Conservation (phyloP, 2,888 invertebrate genomes). For the Trichogramma evanescens region DNA sequence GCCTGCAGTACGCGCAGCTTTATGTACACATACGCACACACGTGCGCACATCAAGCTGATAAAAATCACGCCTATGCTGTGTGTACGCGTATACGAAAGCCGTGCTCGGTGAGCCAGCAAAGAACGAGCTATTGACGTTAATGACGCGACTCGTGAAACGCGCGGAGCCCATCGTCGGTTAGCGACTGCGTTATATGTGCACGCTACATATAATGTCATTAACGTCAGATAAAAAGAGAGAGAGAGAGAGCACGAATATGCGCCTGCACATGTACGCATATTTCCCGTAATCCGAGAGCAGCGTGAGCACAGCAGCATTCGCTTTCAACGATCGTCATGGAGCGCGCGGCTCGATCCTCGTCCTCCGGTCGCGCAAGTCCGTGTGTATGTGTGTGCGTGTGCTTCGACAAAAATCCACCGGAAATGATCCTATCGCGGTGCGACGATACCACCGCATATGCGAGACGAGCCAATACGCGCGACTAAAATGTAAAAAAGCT, state of each 20-base stretch:
- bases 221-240: neutral
- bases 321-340: too few species aligned
- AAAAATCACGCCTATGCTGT: too few species aligned
- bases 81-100: too few species aligned
- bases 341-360: too few species aligned
- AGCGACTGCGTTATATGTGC: neutral
- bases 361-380: neutral
- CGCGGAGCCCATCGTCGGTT: neutral
- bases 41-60: too few species aligned
- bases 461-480: neutral
- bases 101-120: too few species aligned
- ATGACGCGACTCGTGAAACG: neutral
- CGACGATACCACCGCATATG: neutral
- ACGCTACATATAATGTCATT: neutral
- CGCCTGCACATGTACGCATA: neutral
- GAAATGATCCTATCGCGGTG: conserved; percentile 16
- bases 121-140: neutral
- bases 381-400: neutral
- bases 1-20: too few species aligned
- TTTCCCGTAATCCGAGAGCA: neutral
- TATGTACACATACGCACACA: too few species aligned
- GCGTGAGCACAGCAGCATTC: too few species aligned
- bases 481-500: neutral
- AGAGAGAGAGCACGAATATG: too few species aligned
- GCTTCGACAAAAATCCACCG: conserved; percentile 3